Evolutionary conservation across 2,888 invertebrate genomes (phyloP), one percentile per base, ranked within the genome.

Genomic region (Microctonus hyperodae): DNA sequence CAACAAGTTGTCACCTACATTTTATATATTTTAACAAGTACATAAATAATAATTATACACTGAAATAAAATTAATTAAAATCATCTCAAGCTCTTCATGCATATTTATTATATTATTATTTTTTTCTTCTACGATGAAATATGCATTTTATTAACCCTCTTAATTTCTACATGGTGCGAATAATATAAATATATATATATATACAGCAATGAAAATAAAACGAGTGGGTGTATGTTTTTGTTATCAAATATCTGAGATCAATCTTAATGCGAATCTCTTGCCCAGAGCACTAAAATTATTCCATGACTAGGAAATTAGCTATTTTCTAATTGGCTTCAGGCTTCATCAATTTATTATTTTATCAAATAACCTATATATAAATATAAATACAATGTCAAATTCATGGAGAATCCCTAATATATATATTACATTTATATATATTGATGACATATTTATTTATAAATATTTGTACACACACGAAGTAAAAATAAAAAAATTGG

Each of bases 231-330:
- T 55, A 7, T 58, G 16, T 57, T n/a, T 22, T 37, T 23, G 64
- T 13, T 72, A 72, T 70, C 69, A 71, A 35, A 20, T 33, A 58
- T 16, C 62, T 50, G 62, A 44, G 67, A 73, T 76, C 72, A 76
- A 79, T 79, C 79, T 79, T 78, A 79, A 79, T 78, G 77, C 74
- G 74, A 73, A 79, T 79, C 78, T 75, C 71, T 69, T 59, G 57
- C 63, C 62, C 61, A 62, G 66, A 65, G 58, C 69, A 69, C 72
- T 65, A 77, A 78, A 78, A 74, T 78, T 79, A 79, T 78, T 76
- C 77, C 74, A 74, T 74, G 79, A 76, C 77, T 77, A 76, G 77
- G 50, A 76, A 77, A 79, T 79, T 78, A 78, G 76, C 70, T 65
- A 57, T 53, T 59, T 63, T 67, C 64, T 50, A 64, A 64, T 64